Base-by-base conservation (phyloP, 2,797 vertebrate genomes). In the Coregonus suidteri region DNA sequence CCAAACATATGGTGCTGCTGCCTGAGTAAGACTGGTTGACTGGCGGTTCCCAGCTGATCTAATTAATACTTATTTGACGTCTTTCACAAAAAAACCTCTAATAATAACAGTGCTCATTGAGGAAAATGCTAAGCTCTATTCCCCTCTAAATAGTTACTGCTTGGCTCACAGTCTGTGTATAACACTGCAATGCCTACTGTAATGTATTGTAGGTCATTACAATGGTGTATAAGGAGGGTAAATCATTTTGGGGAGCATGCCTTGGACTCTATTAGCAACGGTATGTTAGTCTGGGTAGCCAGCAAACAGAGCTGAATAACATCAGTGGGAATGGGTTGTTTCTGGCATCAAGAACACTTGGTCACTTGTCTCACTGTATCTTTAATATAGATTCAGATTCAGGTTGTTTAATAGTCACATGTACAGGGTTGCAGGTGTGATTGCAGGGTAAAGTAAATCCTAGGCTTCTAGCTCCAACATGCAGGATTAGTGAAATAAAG, bases 21-120 rank as follows among this genome's bases (percentile, higher is more conserved):
- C 85, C 89, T 84, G 87, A 91, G 87, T 83, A 88, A 88, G 86
- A 84, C 85, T 86, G 75, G 83, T 84, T 83, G 83, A 77, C 82
- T 56, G 69, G 80, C 82, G 72, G 82, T 79, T 91, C 90, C 89
- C 88, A 89, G 81, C 90, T 91, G 90, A 93, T 91, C 85, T 90
- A 88, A 93, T 93, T 87, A 89, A 90, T 89, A 86, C 81, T 80
- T 71, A 84, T 88, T 91, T 92, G 88, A 87, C 84, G 86, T 87
- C 84, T 88, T 89, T 87, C 65, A 82, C 73, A 81, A 88, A 88
- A 86, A 73, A 15, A 76, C 34, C 73, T 67, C 76, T 82, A 71
- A 84, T 83, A 87, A 88, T 87, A 90, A 90, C 77, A 84, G 75
- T 20, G 37, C 66, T 90, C 74, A 81, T 75, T 87, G 80, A 86